phyloP scores from a whole-genome alignment of 2,888 invertebrate genomes.

The Calliscelio sp. region DNA sequence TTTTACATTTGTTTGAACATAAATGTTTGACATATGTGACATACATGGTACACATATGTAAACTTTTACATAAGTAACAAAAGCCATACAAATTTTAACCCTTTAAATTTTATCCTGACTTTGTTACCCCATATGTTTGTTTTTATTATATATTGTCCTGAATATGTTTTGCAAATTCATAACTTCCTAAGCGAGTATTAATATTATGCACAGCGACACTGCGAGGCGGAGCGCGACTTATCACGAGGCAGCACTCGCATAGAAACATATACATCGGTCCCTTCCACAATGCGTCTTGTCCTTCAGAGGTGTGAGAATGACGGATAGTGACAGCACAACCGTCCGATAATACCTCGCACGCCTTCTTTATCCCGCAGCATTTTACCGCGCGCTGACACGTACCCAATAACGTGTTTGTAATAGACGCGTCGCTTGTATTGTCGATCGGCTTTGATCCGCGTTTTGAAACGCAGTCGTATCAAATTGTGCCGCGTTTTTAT shows the following conservation, averaged over 20 bases:
- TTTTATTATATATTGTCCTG: too few relatives aligned
- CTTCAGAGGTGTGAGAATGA: slow-evolving; percentile 81
- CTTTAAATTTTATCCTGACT: too few relatives aligned
- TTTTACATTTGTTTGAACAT: too few relatives aligned
- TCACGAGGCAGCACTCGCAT: slow-evolving; percentile 60
- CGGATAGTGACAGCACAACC: slow-evolving; percentile 76
- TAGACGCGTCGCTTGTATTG: slow-evolving; percentile 67
- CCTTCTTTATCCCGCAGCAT: slow-evolving; percentile 72
- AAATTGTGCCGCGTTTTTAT: slow-evolving; percentile 57
- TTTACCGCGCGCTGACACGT: slow-evolving; percentile 73
- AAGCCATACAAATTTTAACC: too few relatives aligned
- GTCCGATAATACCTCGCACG: slow-evolving; percentile 72
- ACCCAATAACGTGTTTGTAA: slow-evolving; percentile 70
- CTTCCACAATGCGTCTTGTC: slow-evolving; percentile 75
- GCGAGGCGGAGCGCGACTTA: slow-evolving; percentile 68
- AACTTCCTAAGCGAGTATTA: too few relatives aligned
- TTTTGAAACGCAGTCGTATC: slow-evolving; percentile 56
- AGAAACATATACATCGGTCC: slow-evolving; percentile 64
- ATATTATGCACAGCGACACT: slow-evolving; percentile 74
- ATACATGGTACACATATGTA: too few relatives aligned
- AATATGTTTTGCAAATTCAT: too few relatives aligned
- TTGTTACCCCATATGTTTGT: too few relatives aligned
- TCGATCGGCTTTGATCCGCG: slow-evolving; percentile 67
- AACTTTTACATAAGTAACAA: too few relatives aligned
- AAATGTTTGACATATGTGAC: too few relatives aligned